A percentile compares a stretch with the other conserved stretches of the same genome.
phyloP scores from a whole-genome alignment of 2,888 invertebrate species.

The Autographa gamma region DNA sequence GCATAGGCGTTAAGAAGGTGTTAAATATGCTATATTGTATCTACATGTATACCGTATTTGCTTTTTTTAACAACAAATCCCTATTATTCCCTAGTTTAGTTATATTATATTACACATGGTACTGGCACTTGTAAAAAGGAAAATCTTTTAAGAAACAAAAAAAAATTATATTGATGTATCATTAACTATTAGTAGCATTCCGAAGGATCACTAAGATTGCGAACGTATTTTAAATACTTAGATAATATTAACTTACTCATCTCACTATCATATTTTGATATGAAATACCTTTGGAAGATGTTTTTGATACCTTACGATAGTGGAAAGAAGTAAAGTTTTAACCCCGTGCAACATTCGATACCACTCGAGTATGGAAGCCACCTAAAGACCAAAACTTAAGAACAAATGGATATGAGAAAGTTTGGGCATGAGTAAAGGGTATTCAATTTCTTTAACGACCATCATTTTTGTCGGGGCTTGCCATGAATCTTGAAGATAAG shows the following conservation, averaged over 20 bases:
- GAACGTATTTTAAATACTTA: no score
- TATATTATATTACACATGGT: no score
- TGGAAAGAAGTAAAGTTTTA: background rate
- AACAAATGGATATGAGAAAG: conserved; percentile 66
- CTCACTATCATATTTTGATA: no score
- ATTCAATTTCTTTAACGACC: conserved; percentile 84
- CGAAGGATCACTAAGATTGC: no score
- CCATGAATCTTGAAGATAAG: conserved; percentile 85
- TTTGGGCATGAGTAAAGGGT: conserved; percentile 78
- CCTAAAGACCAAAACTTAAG: conserved; percentile 64
- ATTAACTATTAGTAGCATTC: no score
- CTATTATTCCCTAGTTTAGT: no score
- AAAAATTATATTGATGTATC: no score
- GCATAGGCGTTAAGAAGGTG: conserved; percentile 40
- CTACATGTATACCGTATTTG: no score
- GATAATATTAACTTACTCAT: no score
- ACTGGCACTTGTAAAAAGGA: no score
- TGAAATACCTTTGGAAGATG: background rate
- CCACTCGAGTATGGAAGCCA: conserved; percentile 27
- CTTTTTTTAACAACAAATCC: no score
- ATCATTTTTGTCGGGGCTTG: conserved; percentile 78
- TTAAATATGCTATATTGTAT: conserved; percentile 15
- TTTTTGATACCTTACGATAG: background rate
- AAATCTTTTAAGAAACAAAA: no score
- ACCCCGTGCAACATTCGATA: conserved; percentile 7